Evolutionary conservation across 1,140 invertebrate genomes (phyloP).

Genomic region (Sycobia sp.): DNA sequence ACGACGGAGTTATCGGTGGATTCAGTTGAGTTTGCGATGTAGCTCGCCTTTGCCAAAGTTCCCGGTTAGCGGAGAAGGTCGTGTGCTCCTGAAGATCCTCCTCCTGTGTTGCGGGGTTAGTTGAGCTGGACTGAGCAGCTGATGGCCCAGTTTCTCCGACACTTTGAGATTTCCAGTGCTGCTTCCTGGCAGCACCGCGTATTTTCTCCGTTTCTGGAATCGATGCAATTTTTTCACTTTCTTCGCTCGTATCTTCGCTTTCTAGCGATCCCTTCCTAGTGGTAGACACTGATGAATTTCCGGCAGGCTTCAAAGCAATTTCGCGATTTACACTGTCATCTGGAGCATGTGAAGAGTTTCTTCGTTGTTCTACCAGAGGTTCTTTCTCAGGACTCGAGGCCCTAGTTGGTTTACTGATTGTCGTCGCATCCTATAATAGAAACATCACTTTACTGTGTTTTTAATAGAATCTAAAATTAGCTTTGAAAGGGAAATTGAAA

Average conservation of each 20-base stretch:
- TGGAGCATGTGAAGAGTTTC: too few species aligned
- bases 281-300: neutral
- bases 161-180: conserved; percentile 62
- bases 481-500: neutral
- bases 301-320: neutral
- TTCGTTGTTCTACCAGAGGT: neutral
- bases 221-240: conserved; percentile 36
- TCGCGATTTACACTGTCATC: neutral
- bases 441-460: neutral
- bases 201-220: conserved; percentile 40
- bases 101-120: neutral
- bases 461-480: neutral
- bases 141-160: conserved; percentile 46
- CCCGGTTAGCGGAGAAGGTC: conserved; percentile 63
- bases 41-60: conserved; percentile 68
- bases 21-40: conserved; percentile 63
- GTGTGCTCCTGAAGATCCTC: conserved; percentile 41
- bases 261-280: neutral
- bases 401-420: neutral
- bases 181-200: conserved; percentile 46
- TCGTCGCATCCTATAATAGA: conserved; percentile 11
- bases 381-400: conserved; percentile 7
- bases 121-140: neutral
- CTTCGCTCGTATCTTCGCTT: conserved; percentile 32
- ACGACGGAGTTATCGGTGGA: conserved; percentile 51